A percentile compares a stretch with the other conserved stretches of the same genome.
phyloP scores from a whole-genome alignment of 2,888 invertebrate species.

The Philopedon plagiatum region DNA sequence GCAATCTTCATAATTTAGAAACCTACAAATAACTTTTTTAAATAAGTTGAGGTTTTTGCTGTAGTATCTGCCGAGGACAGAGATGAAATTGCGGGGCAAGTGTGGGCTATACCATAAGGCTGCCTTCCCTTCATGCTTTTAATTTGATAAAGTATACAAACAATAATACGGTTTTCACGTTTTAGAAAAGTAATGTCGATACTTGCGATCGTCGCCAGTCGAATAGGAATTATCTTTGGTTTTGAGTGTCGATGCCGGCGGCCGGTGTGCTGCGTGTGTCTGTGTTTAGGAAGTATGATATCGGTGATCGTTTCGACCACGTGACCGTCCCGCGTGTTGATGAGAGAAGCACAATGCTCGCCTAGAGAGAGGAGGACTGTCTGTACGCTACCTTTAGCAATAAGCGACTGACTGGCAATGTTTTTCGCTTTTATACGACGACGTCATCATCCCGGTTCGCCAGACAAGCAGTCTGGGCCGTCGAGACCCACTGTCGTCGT shows the following conservation, averaged over 20 bases:
- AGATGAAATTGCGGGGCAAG: too few species aligned
- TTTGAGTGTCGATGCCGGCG: constrained; percentile 1
- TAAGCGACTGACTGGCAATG: constrained; percentile 29
- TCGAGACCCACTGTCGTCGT: constrained; percentile 13
- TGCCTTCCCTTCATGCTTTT: too few species aligned
- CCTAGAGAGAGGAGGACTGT: background rate
- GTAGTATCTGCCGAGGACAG: too few species aligned
- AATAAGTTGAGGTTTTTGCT: too few species aligned
- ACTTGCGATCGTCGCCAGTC: too few species aligned
- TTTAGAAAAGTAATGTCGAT: too few species aligned
- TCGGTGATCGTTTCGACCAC: background rate
- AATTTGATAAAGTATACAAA: too few species aligned
- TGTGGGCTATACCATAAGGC: too few species aligned
- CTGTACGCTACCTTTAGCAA: constrained; percentile 20
- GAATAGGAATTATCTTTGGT: background rate
- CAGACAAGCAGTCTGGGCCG: constrained; percentile 33
- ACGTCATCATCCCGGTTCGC: constrained; percentile 31
- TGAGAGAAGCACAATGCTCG: constrained; percentile 7
- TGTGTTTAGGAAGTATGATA: background rate
- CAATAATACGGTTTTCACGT: too few species aligned
- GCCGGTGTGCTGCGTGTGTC: background rate
- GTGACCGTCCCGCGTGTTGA: constrained; percentile 19
- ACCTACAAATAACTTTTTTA: too few species aligned
- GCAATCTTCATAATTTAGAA: too few species aligned
- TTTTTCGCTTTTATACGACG: constrained; percentile 34